Conservation (phyloP, 2,113 vertebrate genomes). For the Trematocara stigmaticum region DNA sequence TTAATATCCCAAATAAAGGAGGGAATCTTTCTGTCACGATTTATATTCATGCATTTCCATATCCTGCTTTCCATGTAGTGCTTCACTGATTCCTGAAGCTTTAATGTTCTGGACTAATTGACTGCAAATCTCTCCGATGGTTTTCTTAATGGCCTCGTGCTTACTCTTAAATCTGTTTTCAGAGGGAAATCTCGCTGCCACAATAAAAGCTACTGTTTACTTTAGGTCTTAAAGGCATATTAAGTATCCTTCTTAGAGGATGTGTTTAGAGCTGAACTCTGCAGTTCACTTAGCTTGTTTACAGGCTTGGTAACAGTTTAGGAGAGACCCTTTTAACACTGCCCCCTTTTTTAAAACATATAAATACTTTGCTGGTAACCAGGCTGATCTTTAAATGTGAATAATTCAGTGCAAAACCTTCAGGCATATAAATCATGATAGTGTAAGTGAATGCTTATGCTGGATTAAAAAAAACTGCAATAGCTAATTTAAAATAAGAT, state of each 20-base stretch:
- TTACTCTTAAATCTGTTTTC: slow-evolving; percentile 12
- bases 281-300: not conserved
- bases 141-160: slow-evolving; percentile 11
- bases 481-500: not conserved
- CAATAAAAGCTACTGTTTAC: not conserved
- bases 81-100: slow-evolving; percentile 13
- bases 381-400: not conserved
- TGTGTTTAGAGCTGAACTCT: not conserved
- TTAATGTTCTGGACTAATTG: slow-evolving; percentile 43
- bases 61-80: not conserved
- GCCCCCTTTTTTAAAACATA: not conserved
- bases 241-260: not conserved
- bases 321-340: not conserved
- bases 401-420: not conserved
- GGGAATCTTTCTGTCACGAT: slow-evolving; percentile 14
- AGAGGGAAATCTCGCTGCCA: not conserved
- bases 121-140: slow-evolving; percentile 10
- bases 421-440: not conserved
- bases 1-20: slow-evolving; percentile 52
- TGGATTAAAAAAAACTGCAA: not conserved
- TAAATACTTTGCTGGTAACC: not conserved
- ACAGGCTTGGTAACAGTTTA: not conserved
- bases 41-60: slow-evolving; percentile 26
- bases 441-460: not conserved
- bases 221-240: not conserved